These are phyloP conservation scores for Trematomus bernacchii DNA, from an alignment of 2,797 vertebrate species.

Conservation along the genomic window DNA sequence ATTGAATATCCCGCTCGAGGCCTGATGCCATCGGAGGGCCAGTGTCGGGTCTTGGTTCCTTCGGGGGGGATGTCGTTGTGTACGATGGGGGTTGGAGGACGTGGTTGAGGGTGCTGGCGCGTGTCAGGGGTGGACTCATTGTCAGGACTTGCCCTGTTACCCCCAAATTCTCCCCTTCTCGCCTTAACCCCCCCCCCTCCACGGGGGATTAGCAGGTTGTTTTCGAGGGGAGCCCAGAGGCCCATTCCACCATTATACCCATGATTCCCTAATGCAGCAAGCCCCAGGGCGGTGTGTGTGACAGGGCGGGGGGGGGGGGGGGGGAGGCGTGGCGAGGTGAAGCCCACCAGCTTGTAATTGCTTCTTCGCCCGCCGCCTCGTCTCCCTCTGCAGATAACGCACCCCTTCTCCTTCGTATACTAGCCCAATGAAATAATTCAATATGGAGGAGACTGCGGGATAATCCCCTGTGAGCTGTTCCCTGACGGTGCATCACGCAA, in stretches of 20 bases:
- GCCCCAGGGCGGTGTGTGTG: constrained; percentile 59
- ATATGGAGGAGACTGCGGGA: constrained; percentile 35
- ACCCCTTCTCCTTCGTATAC: constrained; percentile 24
- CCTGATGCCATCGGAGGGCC: constrained; percentile 24
- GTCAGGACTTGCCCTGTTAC: constrained; percentile 67
- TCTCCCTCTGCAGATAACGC: constrained; percentile 71
- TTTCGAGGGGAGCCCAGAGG: constrained; percentile 64
- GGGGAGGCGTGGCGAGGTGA: constrained; percentile 66
- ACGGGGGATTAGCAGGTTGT: constrained; percentile 87
- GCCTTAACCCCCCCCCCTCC: constrained; percentile 24
- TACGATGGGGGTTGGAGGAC: constrained; percentile 44
- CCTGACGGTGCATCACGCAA: constrained; percentile 10
- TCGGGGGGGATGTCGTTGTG: constrained; percentile 53
- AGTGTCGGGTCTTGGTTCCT: constrained; percentile 39
- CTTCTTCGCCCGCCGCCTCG: constrained; percentile 64
- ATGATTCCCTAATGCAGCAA: constrained; percentile 76
- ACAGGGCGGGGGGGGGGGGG: constrained; percentile 49
- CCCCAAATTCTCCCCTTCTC: constrained; percentile 45
- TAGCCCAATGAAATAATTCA: constrained; percentile 39
- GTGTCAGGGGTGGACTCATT: constrained; percentile 76
- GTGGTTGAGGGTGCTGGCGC: constrained; percentile 65
- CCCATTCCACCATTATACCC: constrained; percentile 84
- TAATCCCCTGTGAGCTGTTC: constrained; percentile 55
- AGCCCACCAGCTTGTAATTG: constrained; percentile 81
- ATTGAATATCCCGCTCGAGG: constrained; percentile 50